Conservation (phyloP, 2,113 vertebrate species). For the Theristicus caerulescens region DNA sequence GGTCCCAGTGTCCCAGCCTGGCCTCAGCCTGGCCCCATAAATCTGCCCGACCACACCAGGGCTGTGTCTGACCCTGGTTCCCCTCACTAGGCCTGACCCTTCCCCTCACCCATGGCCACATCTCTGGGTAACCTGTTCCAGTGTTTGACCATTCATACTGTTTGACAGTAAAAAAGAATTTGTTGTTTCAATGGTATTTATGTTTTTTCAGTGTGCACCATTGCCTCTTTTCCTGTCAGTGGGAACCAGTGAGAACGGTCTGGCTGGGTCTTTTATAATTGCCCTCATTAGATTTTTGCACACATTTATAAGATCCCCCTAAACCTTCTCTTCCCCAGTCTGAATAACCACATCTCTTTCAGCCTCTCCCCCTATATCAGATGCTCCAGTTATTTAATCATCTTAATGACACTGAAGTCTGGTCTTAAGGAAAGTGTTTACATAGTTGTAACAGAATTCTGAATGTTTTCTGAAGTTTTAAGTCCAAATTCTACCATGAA, state of each 20-base stretch:
- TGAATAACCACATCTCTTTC: not conserved
- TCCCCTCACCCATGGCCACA: rapidly evolving
- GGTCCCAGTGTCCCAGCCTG: rapidly evolving
- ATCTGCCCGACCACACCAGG: not conserved
- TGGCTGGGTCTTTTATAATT: not conserved
- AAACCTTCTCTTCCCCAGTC: not conserved
- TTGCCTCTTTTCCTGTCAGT: not conserved
- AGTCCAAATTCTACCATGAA: rapidly evolving
- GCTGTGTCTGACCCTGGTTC: not conserved
- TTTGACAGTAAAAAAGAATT: not conserved
- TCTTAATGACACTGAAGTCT: not conserved
- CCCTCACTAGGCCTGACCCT: not conserved
- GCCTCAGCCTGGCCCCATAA: not conserved
- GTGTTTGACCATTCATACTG: not conserved
- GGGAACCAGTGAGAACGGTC: not conserved
- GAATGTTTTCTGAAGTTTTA: not conserved
- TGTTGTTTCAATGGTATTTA: not conserved
- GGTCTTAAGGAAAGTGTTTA: not conserved
- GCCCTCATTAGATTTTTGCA: not conserved
- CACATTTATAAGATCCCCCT: rapidly evolving
- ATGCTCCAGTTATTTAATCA: not conserved
- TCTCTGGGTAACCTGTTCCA: not conserved
- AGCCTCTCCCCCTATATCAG: rapidly evolving
- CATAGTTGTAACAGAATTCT: not conserved
- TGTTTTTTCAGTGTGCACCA: not conserved